phyloP scores from a whole-genome alignment of 2,888 invertebrate genomes.

The Odontocerum albicorne region DNA sequence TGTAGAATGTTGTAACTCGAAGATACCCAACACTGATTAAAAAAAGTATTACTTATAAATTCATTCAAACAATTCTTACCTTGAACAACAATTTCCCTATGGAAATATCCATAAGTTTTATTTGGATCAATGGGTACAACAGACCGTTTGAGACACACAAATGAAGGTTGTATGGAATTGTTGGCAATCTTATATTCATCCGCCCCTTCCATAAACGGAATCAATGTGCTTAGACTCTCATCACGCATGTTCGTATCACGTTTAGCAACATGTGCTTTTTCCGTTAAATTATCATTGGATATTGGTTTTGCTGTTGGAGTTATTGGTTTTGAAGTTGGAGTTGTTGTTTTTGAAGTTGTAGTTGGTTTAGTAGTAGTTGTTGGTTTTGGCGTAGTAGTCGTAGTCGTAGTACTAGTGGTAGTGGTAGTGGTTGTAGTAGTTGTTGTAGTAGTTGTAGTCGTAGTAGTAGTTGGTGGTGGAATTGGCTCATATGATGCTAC shows the following conservation, averaged over 20 bases:
- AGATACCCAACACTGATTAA: too few species aligned
- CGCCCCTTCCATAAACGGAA: too few species aligned
- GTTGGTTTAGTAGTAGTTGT: constrained; percentile 41
- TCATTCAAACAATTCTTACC: constrained; percentile 50
- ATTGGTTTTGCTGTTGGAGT: constrained; percentile 26
- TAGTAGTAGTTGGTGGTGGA: constrained; percentile 55
- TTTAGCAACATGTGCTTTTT: constrained; percentile 11
- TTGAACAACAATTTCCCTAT: constrained; percentile 64
- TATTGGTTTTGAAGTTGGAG: constrained; percentile 1
- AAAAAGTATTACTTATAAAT: too few species aligned
- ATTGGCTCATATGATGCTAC: constrained; percentile 69
- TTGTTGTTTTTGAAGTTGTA: constrained; percentile 33
- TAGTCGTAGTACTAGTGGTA: constrained; percentile 45
- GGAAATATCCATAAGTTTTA: constrained; percentile 75
- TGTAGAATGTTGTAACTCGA: too few species aligned
- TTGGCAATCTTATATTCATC: too few species aligned
- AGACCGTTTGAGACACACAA: constrained; percentile 60
- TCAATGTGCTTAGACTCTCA: too few species aligned
- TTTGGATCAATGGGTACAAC: constrained; percentile 64
- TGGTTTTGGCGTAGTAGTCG: constrained; percentile 39
- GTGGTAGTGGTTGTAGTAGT: constrained; percentile 52
- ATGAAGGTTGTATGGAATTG: constrained; percentile 42
- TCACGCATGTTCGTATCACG: too few species aligned
- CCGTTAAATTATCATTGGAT: not conserved
- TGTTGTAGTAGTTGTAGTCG: constrained; percentile 51